Percentiles rank a stretch among this genome's conserved stretches.
These are phyloP conservation scores for Psilopsiagon aurifrons DNA, from an alignment of 2,113 vertebrate genomes.

Conservation along the genomic window DNA sequence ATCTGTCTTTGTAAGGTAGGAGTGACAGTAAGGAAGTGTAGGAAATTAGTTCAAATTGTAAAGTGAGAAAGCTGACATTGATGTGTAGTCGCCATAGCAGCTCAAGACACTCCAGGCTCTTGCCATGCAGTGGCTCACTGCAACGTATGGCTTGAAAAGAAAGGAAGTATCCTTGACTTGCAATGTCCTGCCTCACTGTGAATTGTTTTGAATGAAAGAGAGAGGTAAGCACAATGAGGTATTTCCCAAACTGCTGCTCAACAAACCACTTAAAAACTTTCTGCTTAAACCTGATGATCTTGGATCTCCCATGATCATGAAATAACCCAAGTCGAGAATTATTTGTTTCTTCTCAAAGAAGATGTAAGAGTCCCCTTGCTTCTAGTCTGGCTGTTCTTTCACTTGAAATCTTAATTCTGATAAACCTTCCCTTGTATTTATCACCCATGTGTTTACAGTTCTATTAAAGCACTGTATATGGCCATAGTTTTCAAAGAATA, in stretches of 20 bases:
- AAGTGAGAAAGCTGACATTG: conserved; percentile 41
- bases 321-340: not conserved
- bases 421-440: conserved; percentile 29
- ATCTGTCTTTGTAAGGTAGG: not conserved
- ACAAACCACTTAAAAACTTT: conserved; percentile 12
- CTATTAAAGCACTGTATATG: conserved; percentile 9
- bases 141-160: not conserved
- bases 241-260: conserved; percentile 25
- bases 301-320: not conserved
- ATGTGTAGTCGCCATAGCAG: not conserved
- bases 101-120: not conserved
- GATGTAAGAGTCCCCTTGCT: not conserved
- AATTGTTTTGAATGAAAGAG: conserved; percentile 1
- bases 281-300: not conserved
- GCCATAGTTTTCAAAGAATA: not conserved
- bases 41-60: conserved; percentile 36
- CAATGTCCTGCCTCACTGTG: not conserved
- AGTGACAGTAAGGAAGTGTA: not conserved
- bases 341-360: not conserved
- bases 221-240: not conserved
- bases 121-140: not conserved
- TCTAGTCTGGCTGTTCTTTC: not conserved
- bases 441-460: conserved; percentile 29
- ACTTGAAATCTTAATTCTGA: conserved; percentile 42
- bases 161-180: conserved; percentile 20